Evolutionary conservation across 2,113 vertebrate genomes (phyloP), one percentile per base, ranked within the genome.

Genomic region (Acinonyx jubatus): DNA sequence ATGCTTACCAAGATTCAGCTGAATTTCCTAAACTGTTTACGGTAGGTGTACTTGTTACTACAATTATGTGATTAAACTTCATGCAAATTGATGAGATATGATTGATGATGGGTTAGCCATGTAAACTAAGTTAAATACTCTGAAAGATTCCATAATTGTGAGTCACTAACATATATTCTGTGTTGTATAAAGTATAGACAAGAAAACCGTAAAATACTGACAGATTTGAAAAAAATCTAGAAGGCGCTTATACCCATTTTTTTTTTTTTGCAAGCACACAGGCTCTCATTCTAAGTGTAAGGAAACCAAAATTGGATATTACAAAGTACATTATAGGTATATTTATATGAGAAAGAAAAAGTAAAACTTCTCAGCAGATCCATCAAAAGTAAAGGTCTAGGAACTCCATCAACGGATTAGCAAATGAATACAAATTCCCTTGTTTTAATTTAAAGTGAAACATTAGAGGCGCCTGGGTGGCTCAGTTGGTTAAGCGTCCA

Each of bases 41-140:
- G 94, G 36, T 81, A 97, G 27, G 71, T 97, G 74, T 88, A 85
- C n/a, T 92, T 95, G 48, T 91, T 61, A 93, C 86, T 89, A 83
- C 61, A 97, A 96, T 96, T 94, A 96, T 82, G 33, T 66, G 84
- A 96, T 95, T 98, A 96, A 97, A 96, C 85, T 78, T 76, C 78
- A 96, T 91, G 76, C 76, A 97, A 95, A 95, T 93, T 81, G 65
- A 91, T 85, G 36, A 89, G 81, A 96, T 85, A n/a, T 92, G 85
- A 96, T 92, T 94, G 88, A 97, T 92, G 55, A 93, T 78, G 50
- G 45, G 21, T 85, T 94, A 98, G 52, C 91, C 91, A 76, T 89
- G 71, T 94, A 88, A 97, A 82, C 80, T 76, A 97, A 96, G 69
- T 80, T 92, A 92, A 96, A 92, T 91, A 81, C 65, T 97, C 88